These are phyloP conservation scores for Thrips palmi DNA, from an alignment of 1,140 invertebrate genomes.

Conservation along the genomic window DNA sequence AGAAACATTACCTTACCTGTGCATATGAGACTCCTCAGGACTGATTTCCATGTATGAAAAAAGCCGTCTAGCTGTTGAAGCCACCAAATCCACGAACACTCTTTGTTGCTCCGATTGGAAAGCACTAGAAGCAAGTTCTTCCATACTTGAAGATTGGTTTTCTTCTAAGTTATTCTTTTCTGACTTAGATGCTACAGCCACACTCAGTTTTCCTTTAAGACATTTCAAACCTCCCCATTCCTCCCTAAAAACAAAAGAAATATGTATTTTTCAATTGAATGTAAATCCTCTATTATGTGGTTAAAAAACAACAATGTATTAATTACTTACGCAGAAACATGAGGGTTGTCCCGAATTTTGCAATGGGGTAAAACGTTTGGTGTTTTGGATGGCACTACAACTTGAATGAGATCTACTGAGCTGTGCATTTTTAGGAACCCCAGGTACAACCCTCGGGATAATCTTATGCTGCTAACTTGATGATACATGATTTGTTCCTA, in stretches of 20 bases:
- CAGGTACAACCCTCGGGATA: constrained; percentile 75
- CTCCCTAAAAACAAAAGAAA: constrained; percentile 22
- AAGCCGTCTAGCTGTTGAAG: constrained; percentile 45
- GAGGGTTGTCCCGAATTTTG: constrained; percentile 83
- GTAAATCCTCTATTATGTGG: not conserved
- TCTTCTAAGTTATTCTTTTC: no score
- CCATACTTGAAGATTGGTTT: not conserved
- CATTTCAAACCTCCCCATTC: constrained; percentile 27
- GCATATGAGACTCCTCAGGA: constrained; percentile 39
- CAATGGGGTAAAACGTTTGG: constrained; percentile 87
- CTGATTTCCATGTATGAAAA: constrained; percentile 64
- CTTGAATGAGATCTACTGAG: constrained; percentile 80
- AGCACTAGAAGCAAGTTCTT: not conserved
- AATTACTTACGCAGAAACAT: constrained; percentile 72
- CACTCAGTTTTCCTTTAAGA: constrained; percentile 72
- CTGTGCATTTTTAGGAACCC: constrained; percentile 91
- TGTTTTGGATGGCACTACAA: constrained; percentile 76
- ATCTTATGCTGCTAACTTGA: constrained; percentile 61
- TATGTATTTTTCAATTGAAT: not conserved
- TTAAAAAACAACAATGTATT: no score
- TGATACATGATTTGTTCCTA: constrained; percentile 83
- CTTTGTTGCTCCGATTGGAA: constrained; percentile 50
- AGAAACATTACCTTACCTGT: constrained; percentile 25
- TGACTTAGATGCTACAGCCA: constrained; percentile 41
- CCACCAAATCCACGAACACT: constrained; percentile 55